Evolutionary conservation across 1,140 invertebrate genomes (phyloP).

Genomic region (Bombus superbus): DNA sequence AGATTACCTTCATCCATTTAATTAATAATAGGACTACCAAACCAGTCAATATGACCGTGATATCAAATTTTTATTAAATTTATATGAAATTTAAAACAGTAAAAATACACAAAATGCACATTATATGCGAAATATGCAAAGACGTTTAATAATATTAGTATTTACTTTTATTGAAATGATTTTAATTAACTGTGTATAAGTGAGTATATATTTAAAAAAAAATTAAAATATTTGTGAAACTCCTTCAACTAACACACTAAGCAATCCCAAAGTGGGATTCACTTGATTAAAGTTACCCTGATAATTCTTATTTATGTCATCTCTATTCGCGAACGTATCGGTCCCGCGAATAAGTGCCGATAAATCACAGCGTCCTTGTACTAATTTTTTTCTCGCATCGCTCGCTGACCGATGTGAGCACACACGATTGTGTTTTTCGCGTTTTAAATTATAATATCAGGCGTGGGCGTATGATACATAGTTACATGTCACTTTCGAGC

Average conservation of each 20-base stretch:
- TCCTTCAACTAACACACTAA: no score
- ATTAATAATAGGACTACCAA: no score
- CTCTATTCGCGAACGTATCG: background rate
- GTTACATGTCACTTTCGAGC: constrained; percentile 51
- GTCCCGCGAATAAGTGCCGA: background rate
- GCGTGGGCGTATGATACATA: constrained; percentile 49
- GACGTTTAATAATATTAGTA: no score
- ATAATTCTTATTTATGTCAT: background rate
- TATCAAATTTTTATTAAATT: no score
- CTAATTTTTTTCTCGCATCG: constrained; percentile 10
- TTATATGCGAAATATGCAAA: no score
- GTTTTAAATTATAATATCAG: constrained; percentile 1
- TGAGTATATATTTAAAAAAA: background rate
- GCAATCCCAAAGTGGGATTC: background rate
- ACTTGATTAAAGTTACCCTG: background rate
- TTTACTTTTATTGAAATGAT: no score
- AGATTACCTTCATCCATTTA: no score
- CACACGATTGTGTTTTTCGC: background rate
- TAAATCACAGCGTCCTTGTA: constrained; percentile 33
- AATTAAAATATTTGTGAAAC: background rate
- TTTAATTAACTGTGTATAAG: no score
- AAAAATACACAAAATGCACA: no score
- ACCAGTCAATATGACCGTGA: no score
- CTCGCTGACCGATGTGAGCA: background rate
- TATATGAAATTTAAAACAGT: no score